Base-by-base conservation (phyloP, 2,797 vertebrate genomes). In the Molossus molossus region DNA sequence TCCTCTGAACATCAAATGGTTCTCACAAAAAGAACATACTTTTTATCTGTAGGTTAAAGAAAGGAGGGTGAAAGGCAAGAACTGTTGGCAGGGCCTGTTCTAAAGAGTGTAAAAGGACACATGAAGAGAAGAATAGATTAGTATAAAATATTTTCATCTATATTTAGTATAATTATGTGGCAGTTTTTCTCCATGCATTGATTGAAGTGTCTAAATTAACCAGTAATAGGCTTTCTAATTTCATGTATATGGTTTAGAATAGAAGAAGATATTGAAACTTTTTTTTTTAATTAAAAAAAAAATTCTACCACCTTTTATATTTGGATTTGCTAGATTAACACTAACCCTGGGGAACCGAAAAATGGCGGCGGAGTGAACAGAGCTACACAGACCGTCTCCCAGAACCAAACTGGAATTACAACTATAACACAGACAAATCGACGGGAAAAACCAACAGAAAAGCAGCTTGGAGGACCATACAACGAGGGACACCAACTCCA, bases 1-100 rank as follows among this genome's bases (percentile, higher is more conserved):
- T 60, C 67, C 86, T 96, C 45, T 64, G 60, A 85, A 90, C 92
- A 90, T 96, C 87, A 96, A 94, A 82, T 62, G 37, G 37, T 90
- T 79, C 87, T 85, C 37, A 55, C 20, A 45, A 77, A 91, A 81
- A 79, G 23, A 85, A 55, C 6, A 37, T 20, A 65, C 53, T 84
- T 95, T 45, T 83, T 55, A 93, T 92, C 40, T 57, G 65, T 92
- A 75, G 60, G 81, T 80, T 94, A 67, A 62, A 95, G 58, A 82
- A 87, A 81, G 23, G 40, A 88, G 20, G 55, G n/a, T 25, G 45
- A 77, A 83, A 82, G 91, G 10, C 84, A 64, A 72, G 29, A 15
- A 33, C 48, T 62, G 5, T 62, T 83, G 37, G 11, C 20, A 60
- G 60, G 79, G 33, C 7, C n/a, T 90, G 2, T 57, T 89, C 60